Evolutionary conservation across 1,140 invertebrate genomes (phyloP).

Genomic region (Rhynchophorus ferrugineus): DNA sequence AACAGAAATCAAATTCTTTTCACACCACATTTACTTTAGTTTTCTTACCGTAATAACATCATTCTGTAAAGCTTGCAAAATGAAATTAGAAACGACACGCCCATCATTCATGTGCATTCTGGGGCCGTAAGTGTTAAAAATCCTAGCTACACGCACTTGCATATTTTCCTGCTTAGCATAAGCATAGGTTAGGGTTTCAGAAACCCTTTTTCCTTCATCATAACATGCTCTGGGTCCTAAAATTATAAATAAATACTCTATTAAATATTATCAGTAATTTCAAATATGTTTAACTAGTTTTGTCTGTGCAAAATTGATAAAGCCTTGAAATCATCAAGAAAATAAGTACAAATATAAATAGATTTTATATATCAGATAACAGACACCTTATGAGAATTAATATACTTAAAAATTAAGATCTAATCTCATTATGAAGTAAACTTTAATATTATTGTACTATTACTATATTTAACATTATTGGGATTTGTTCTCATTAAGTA

Average conservation of each 20-base stretch:
- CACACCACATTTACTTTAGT: too few relatives aligned
- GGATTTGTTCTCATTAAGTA: too few relatives aligned
- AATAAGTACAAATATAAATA: too few relatives aligned
- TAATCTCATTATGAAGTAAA: background rate
- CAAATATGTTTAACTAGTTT: too few relatives aligned
- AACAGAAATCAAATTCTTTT: too few relatives aligned
- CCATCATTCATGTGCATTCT: conserved; percentile 99
- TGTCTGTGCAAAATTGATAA: too few relatives aligned
- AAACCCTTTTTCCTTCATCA: conserved; percentile 96
- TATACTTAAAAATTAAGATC: background rate
- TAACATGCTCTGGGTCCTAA: conserved; percentile 91
- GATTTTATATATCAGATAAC: background rate
- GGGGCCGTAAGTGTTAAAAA: conserved; percentile 99
- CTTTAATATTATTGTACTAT: too few relatives aligned
- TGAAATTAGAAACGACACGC: conserved; percentile 97
- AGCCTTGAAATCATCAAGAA: too few relatives aligned
- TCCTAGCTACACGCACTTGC: conserved; percentile 89
- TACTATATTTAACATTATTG: too few relatives aligned
- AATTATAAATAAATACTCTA: conserved; percentile 18
- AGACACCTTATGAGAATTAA: background rate
- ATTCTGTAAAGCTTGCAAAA: conserved; percentile 92
- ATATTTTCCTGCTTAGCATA: conserved; percentile 96
- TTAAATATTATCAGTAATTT: background rate
- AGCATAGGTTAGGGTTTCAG: conserved; percentile 94
- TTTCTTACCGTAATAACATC: conserved; percentile 86